A percentile compares a stretch with the other conserved stretches of the same genome.
Evolutionary conservation across 2,888 invertebrate species (phyloP).

Genomic region (Cryptophagus acutangulus): DNA sequence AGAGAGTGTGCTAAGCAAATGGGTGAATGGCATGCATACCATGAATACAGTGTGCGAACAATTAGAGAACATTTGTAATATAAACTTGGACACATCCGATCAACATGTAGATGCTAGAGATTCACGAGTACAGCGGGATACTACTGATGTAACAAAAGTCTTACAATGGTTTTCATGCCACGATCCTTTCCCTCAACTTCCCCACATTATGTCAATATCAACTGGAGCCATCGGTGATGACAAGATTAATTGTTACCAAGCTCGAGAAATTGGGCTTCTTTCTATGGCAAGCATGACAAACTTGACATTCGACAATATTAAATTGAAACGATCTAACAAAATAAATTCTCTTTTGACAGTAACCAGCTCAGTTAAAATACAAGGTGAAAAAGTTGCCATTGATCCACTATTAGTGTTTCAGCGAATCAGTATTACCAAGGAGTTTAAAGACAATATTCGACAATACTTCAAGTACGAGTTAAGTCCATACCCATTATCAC

Average conservation of each 20-base stretch:
- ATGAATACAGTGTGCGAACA: constrained; percentile 27
- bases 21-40: constrained; percentile 30
- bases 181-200: constrained; percentile 32
- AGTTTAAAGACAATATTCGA: constrained; percentile 26
- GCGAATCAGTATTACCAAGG: constrained; percentile 24
- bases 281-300: constrained; percentile 30
- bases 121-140: constrained; percentile 35
- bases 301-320: constrained; percentile 29
- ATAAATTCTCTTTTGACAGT: constrained; percentile 31
- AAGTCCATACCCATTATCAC: constrained; percentile 31
- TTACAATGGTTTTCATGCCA: constrained; percentile 28
- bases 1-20: constrained; percentile 29
- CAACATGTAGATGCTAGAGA: too few species aligned
- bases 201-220: constrained; percentile 31
- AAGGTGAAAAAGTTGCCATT: constrained; percentile 24
- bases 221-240: constrained; percentile 33
- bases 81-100: constrained; percentile 27
- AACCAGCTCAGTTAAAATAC: constrained; percentile 30
- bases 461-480: constrained; percentile 29
- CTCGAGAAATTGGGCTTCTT: constrained; percentile 31
- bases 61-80: constrained; percentile 30
- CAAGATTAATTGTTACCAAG: constrained; percentile 33
- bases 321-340: constrained; percentile 32
- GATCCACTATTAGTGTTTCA: constrained; percentile 24
- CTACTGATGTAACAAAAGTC: constrained; percentile 30